phyloP scores from a whole-genome alignment of 2,888 invertebrate species.

The Catocala sponsa region DNA sequence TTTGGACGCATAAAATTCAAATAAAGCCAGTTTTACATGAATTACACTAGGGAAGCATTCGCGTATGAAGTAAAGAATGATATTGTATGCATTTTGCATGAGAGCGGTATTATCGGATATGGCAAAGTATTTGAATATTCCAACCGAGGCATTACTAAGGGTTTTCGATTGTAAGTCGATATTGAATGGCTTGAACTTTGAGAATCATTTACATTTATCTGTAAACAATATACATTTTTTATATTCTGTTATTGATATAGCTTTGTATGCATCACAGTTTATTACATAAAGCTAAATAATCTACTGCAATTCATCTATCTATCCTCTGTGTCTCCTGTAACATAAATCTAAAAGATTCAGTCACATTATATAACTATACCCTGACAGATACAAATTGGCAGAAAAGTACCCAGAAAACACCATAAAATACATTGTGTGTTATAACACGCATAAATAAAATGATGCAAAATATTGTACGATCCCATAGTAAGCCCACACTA shows the following conservation, averaged over 20 bases:
- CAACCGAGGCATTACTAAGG: conserved; percentile 57
- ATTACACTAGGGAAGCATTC: conserved; percentile 79
- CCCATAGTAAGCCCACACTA: conserved; percentile 19
- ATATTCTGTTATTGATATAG: too few species aligned
- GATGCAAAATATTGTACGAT: too few species aligned
- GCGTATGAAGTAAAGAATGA: conserved; percentile 84
- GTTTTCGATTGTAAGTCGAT: conserved; percentile 44
- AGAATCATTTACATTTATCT: not conserved
- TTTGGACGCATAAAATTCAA: conserved; percentile 81
- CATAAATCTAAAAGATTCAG: too few species aligned
- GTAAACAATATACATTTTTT: not conserved
- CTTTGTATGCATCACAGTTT: too few species aligned
- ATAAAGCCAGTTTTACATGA: conserved; percentile 84
- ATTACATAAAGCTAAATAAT: too few species aligned
- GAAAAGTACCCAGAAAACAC: too few species aligned
- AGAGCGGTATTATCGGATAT: conserved; percentile 84
- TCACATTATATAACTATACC: too few species aligned
- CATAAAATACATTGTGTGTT: too few species aligned
- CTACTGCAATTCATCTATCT: too few species aligned
- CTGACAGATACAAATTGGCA: too few species aligned
- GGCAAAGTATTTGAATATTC: conserved; percentile 85
- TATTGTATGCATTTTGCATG: conserved; percentile 88
- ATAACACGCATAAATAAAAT: too few species aligned
- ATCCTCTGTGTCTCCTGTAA: too few species aligned
- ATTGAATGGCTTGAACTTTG: not conserved